Evolutionary conservation across 2,888 invertebrate genomes (phyloP).

Genomic region (Hyalella azteca): DNA sequence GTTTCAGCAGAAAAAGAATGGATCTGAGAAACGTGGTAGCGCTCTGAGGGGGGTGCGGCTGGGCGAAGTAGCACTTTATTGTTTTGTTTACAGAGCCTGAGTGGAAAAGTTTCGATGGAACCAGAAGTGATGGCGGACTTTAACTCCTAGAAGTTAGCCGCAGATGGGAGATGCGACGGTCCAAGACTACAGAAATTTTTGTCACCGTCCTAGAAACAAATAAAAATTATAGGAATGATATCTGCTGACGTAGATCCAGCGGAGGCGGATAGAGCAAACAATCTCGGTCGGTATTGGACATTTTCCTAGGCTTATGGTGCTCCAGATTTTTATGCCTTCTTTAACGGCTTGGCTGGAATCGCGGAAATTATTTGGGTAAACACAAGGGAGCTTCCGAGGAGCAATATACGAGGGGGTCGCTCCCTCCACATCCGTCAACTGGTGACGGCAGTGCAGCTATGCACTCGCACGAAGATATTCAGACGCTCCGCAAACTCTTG

Average conservation of each 20-base stretch:
- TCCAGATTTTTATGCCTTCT: background rate
- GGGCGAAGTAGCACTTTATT: background rate
- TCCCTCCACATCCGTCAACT: background rate
- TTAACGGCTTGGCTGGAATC: background rate
- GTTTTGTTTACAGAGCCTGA: conserved; percentile 1
- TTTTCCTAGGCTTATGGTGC: background rate
- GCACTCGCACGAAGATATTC: no score
- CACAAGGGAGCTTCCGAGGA: background rate
- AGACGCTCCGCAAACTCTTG: no score
- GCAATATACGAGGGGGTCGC: background rate
- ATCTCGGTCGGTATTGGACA: no score
- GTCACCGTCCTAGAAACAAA: no score
- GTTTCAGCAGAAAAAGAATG: no score
- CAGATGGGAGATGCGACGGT: background rate
- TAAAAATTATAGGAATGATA: no score
- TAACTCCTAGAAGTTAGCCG: background rate
- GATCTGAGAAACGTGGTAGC: no score
- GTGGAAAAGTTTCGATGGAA: background rate
- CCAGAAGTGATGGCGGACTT: background rate
- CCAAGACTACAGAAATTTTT: background rate
- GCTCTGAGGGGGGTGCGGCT: background rate
- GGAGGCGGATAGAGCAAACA: no score
- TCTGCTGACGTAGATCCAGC: no score
- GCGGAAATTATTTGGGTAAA: background rate
- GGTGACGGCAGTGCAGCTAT: background rate